Evolutionary conservation across 2,888 invertebrate genomes (phyloP).

Genomic region (Balanococcus diminutus): DNA sequence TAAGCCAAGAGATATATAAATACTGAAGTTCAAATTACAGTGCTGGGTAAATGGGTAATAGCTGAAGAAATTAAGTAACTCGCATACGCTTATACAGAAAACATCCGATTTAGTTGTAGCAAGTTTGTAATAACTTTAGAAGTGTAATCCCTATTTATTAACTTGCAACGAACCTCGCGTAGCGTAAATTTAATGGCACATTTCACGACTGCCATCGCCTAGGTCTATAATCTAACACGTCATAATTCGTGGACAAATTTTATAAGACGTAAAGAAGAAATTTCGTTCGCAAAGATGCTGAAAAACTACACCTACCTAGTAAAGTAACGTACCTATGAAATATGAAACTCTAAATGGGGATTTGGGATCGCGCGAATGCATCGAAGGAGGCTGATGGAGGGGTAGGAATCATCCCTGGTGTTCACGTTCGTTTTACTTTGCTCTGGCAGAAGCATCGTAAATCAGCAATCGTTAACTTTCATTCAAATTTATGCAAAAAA

Average conservation of each 20-base stretch:
- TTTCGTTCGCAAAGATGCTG: background rate
- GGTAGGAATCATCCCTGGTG: no score
- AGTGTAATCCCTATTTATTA: constrained; percentile 25
- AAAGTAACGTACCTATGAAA: no score
- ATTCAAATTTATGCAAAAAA: constrained; percentile 26
- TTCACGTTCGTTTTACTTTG: background rate
- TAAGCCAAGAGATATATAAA: constrained; percentile 15
- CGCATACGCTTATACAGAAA: constrained; percentile 17
- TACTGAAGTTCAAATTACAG: constrained; percentile 21
- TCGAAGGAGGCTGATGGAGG: background rate
- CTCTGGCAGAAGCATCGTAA: background rate
- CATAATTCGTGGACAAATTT: background rate
- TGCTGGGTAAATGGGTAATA: constrained; percentile 11
- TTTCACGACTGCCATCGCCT: background rate
- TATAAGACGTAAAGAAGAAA: background rate
- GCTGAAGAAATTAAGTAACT: constrained; percentile 16
- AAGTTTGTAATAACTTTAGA: constrained; percentile 3
- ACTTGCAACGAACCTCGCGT: background rate
- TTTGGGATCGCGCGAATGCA: background rate
- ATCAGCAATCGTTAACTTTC: constrained; percentile 1
- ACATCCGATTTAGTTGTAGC: background rate
- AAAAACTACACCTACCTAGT: background rate
- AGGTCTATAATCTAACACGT: background rate
- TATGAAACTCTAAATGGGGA: no score
- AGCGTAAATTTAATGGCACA: constrained; percentile 18